Base-by-base conservation (phyloP, 1,140 invertebrate genomes). In the Atta colombica region DNA sequence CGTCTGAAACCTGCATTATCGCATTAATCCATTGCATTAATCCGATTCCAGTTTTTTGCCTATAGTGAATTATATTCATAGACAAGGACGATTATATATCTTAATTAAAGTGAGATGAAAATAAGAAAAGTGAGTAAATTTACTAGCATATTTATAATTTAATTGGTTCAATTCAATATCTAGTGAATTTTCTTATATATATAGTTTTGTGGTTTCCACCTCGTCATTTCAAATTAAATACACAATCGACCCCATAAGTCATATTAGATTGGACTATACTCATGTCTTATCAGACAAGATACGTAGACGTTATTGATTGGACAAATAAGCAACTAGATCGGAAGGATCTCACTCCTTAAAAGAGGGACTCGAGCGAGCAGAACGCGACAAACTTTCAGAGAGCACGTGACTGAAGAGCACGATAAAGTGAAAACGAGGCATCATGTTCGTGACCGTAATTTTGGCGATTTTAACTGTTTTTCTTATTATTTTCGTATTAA, bases 291-390 rank as follows among this genome's bases (percentile, higher is more conserved):
- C 72, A 3, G 2, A n/a, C 1, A 3, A 31, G 16, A 21, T 3
- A 69, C 55, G 75, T 39, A n/a, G 28, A 45, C 14, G 25, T 35
- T 55, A 72, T 31, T 4, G 18, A 28, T 63, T 77, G 35, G 66
- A 0, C 10, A 7, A 31, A 14, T 51, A 18, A 21, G 31, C 0
- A 2, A 7, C 10, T 12, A 16, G 12, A 28, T 35, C 3, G n/a
- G 35, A 12, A 53, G 1, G 18, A 12, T 3, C 39, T 31, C 14
- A 5, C 0, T 21, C 21, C 16, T 61, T 51, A 28, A 28, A 63
- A 31, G 39, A 3, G 8, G 39, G 8, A 51, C 28, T 49, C 18
- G 7, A 18, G 3, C 18, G 3, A n/a, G 5, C 45, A 53, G 77
- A 78, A 78, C 45, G 25, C 25, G 18, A n/a, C 3, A 10, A 39